Conservation (phyloP, 2,797 vertebrate species). For the Danio tinwini region DNA sequence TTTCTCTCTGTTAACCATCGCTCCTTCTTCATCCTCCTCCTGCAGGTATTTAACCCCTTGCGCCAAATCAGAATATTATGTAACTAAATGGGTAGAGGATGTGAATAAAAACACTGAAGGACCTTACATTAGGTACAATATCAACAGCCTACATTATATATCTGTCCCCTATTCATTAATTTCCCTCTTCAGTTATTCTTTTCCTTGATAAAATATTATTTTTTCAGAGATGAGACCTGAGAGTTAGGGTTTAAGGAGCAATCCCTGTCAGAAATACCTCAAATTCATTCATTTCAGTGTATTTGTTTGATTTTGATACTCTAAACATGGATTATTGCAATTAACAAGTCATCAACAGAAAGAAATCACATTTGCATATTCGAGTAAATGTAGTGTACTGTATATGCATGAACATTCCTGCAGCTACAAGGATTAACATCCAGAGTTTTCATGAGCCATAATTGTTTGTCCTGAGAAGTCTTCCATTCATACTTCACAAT, state of each 20-base stretch:
- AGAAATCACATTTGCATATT: neutral
- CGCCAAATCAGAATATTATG: slow-evolving; percentile 99
- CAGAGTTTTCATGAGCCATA: neutral
- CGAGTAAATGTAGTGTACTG: neutral
- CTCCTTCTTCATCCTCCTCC: slow-evolving; percentile 78
- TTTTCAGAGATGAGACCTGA: slow-evolving; percentile 43
- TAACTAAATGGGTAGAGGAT: slow-evolving; percentile 99
- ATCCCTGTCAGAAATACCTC: slow-evolving; percentile 1
- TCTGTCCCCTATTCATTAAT: slow-evolving; percentile 66
- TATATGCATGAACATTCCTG: neutral
- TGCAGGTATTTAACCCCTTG: slow-evolving; percentile 99
- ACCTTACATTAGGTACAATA: slow-evolving; percentile 99
- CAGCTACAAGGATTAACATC: neutral
- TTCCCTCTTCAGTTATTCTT: slow-evolving; percentile 66
- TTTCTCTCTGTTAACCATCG: slow-evolving; percentile 82
- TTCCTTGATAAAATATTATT: slow-evolving; percentile 27
- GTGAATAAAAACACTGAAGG: slow-evolving; percentile 99
- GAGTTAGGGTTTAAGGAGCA: slow-evolving; percentile 11
- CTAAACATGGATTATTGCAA: neutral
- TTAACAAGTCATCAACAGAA: neutral
- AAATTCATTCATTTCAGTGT: neutral
- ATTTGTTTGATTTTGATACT: neutral
- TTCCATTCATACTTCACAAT: neutral
- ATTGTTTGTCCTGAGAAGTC: slow-evolving; percentile 13
- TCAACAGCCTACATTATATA: slow-evolving; percentile 68